Percentiles rank a stretch among this genome's conserved stretches.
phyloP scores from a whole-genome alignment of 2,113 vertebrate species.

The Pimephales promelas region DNA sequence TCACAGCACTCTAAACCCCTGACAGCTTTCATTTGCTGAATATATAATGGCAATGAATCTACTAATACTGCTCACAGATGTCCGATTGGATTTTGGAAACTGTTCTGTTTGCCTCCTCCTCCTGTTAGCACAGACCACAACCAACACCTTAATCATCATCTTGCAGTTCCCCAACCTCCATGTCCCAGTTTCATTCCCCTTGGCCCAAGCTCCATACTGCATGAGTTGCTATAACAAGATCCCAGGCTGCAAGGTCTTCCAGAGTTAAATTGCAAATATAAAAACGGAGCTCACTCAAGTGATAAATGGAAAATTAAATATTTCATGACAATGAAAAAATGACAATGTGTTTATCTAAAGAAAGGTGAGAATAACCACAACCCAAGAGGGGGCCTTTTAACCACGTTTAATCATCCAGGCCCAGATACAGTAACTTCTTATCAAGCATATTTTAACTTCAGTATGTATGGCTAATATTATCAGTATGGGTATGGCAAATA shows the following conservation, averaged over 20 bases:
- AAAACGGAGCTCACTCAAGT: slow-evolving; percentile 33
- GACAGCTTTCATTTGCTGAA: neutral
- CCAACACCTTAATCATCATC: slow-evolving; percentile 24
- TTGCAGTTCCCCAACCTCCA: neutral
- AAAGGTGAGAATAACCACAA: slow-evolving; percentile 22
- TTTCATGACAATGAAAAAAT: slow-evolving; percentile 20
- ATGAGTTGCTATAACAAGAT: slow-evolving; percentile 28
- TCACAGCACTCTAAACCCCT: neutral
- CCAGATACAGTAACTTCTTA: neutral
- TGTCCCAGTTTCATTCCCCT: slow-evolving; percentile 30
- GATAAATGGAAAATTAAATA: slow-evolving; percentile 46
- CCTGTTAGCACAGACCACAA: slow-evolving; percentile 7
- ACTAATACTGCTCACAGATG: neutral
- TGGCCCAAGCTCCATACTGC: slow-evolving; percentile 18
- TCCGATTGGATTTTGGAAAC: slow-evolving; percentile 13
- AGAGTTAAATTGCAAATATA: slow-evolving; percentile 14
- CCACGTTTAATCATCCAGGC: neutral
- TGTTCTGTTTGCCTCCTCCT: neutral
- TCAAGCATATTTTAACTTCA: slow-evolving; percentile 11
- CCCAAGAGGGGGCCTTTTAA: neutral
- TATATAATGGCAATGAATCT: slow-evolving; percentile 19
- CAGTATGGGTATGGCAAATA: neutral
- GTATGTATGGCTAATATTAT: too few relatives aligned
- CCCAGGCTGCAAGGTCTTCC: slow-evolving; percentile 14
- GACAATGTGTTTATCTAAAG: neutral